Conservation (phyloP, 2,888 invertebrate genomes). For the Lepeophtheirus nordmannii region DNA sequence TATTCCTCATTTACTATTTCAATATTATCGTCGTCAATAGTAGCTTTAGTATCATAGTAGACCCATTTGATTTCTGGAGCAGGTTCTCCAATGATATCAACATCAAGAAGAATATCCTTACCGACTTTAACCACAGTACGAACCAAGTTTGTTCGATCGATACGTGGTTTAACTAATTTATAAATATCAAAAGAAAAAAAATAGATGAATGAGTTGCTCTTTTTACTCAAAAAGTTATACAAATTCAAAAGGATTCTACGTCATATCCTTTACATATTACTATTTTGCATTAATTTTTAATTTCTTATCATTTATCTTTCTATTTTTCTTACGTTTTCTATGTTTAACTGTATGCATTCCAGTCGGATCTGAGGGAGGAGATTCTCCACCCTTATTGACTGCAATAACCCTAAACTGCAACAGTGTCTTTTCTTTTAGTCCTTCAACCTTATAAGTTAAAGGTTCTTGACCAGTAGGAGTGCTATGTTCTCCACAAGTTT, state of each 20-base stretch:
- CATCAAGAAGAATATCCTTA: slow-evolving; percentile 71
- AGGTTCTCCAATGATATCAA: slow-evolving; percentile 88
- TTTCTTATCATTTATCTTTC: slow-evolving; percentile 33
- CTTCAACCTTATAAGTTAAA: slow-evolving; percentile 47
- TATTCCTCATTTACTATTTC: slow-evolving; percentile 73
- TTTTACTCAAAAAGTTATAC: background rate
- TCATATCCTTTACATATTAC: too few species aligned
- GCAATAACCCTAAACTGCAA: slow-evolving; percentile 80
- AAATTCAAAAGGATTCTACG: background rate
- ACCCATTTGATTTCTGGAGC: slow-evolving; percentile 72
- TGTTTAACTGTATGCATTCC: slow-evolving; percentile 74
- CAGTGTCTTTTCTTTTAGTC: slow-evolving; percentile 73
- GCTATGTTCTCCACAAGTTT: slow-evolving; percentile 61
- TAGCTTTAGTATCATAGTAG: slow-evolving; percentile 45
- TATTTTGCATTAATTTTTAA: background rate
- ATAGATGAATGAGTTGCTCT: slow-evolving; percentile 22
- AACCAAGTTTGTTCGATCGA: slow-evolving; percentile 78
- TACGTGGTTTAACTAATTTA: slow-evolving; percentile 75
- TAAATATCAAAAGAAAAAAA: slow-evolving; percentile 31
- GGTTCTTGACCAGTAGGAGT: slow-evolving; percentile 36
- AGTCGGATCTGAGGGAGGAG: slow-evolving; percentile 75
- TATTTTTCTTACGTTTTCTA: slow-evolving; percentile 56
- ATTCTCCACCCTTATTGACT: slow-evolving; percentile 81
- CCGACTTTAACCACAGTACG: slow-evolving; percentile 75
- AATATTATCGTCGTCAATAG: slow-evolving; percentile 39